phyloP scores from a whole-genome alignment of 2,888 invertebrate species.

The Perizoma flavofasciatum region DNA sequence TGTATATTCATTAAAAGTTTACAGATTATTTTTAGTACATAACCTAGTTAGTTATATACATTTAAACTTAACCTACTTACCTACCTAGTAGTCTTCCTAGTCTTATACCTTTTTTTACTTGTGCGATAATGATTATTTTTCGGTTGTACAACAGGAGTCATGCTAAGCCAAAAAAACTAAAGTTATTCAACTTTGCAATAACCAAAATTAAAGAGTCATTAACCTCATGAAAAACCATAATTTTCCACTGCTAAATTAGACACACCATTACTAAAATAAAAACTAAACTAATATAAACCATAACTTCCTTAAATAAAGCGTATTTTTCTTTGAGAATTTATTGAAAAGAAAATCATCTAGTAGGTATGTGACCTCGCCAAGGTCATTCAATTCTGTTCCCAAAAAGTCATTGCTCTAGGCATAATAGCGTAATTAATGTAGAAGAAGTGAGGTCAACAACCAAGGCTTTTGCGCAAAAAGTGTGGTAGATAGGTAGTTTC shows the following conservation, averaged over 20 bases:
- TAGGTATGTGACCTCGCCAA: constrained; percentile 58
- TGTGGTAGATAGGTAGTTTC: constrained; percentile 17
- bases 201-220: constrained; percentile 3
- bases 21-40: no score
- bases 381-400: constrained; percentile 49
- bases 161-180: not conserved
- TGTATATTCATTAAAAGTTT: no score
- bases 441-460: constrained; percentile 38
- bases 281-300: constrained; percentile 10
- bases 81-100: no score
- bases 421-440: constrained; percentile 65
- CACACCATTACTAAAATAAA: constrained; percentile 11
- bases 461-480: constrained; percentile 31
- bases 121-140: not conserved
- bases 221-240: constrained; percentile 25
- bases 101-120: not conserved
- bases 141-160: constrained; percentile 1
- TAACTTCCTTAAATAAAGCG: constrained; percentile 15
- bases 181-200: constrained; percentile 12
- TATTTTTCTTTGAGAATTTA: constrained; percentile 16
- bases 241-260: constrained; percentile 29
- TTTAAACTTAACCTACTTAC: no score
- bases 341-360: constrained; percentile 33
- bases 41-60: no score
- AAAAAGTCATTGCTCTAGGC: constrained; percentile 50